Evolutionary conservation across 2,113 vertebrate species (phyloP).

Genomic region (Cyrtonyx montezumae): DNA sequence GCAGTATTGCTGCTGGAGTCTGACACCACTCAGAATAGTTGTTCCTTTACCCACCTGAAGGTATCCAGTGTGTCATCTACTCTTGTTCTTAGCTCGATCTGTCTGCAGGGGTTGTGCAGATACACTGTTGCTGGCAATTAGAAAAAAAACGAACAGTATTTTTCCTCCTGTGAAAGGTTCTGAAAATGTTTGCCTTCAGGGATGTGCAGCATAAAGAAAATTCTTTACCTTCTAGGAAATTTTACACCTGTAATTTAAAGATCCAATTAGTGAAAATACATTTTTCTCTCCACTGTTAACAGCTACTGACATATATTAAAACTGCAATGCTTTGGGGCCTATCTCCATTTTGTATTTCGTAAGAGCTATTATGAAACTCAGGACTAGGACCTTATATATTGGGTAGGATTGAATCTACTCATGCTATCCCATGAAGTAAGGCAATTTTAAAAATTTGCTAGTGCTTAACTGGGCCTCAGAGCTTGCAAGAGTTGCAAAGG

Average conservation of each 20-base stretch:
- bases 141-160: neutral
- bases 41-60: neutral
- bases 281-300: neutral
- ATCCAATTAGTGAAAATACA: neutral
- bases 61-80: neutral
- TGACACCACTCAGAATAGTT: neutral
- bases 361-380: neutral
- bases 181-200: neutral
- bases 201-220: neutral
- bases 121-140: neutral
- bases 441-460: neutral
- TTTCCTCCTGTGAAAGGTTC: neutral
- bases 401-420: neutral
- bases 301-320: neutral
- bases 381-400: neutral
- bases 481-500: neutral
- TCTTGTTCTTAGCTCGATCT: neutral
- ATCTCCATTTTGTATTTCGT: neutral
- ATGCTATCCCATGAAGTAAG: neutral
- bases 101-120: neutral
- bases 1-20: neutral
- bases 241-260: neutral
- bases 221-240: neutral
- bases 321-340: neutral
- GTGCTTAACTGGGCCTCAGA: neutral